Base-by-base conservation (phyloP, 2,888 invertebrate species). In the Lasioglossum marginatum region DNA sequence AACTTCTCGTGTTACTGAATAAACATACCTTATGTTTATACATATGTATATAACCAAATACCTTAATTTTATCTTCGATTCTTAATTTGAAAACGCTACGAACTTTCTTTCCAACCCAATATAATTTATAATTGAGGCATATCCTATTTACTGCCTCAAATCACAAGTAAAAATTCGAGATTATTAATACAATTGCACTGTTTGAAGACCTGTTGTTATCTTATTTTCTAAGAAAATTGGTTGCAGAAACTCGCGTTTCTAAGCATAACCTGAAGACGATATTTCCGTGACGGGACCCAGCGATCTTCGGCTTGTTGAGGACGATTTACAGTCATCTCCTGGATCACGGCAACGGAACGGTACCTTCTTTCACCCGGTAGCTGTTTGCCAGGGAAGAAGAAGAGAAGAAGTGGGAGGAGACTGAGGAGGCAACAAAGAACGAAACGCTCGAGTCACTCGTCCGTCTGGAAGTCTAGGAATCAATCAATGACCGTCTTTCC, bases 401-500 rank as follows among this genome's bases (percentile, higher is more conserved):
- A 45, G 45, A 23, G 52, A 23, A 52, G 52, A 52, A 52, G 52
- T 37, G 34, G 23, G 72, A 52, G 68, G 52, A 31, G 52, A 57
- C 23, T 40, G 78, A 75, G 31, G 60, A 80, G 76, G 76, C 77
- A 77, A 79, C 80, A 83, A 80, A 81, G 85, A 87, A 87, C 73
- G 81, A 79, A 79, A 83, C 77, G 43, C 45, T 63, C 79, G 81
- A 82, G 77, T 87, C 77, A 76, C 74, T 86, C 68, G 77, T 79
- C 76, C 79, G 83, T 85, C 87, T 83, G 85, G 68, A 85, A 85
- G 72, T 85, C 86, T 88, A 87, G 82, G 88, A 89, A 89, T 88
- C 87, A 87, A 89, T 89, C 87, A 89, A 85, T 82, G 88, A 82
- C 82, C 85, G 79, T 88, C 87, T 83, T 88, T 88, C 79, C 83